phyloP scores from a whole-genome alignment of 2,797 vertebrate genomes.

The Neostethus bicornis region DNA sequence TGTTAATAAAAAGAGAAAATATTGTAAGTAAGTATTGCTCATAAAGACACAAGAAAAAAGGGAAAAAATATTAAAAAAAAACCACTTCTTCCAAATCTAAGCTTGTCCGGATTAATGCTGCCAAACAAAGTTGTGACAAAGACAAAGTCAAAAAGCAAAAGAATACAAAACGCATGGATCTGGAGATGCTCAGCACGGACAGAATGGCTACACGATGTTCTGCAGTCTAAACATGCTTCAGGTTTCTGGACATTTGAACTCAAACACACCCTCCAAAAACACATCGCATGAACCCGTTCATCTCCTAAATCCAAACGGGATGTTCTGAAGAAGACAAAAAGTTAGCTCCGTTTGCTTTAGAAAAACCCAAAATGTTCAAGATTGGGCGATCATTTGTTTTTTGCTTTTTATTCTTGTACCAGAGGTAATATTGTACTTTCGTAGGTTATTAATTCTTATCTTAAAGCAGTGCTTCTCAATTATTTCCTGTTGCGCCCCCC shows the following conservation, averaged over 20 bases:
- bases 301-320: slow-evolving; percentile 8
- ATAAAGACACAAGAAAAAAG: not conserved
- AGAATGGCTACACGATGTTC: slow-evolving; percentile 19
- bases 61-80: slow-evolving; percentile 2
- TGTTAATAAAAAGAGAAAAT: too few relatives aligned
- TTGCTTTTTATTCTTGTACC: too few relatives aligned
- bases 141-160: slow-evolving; percentile 27
- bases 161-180: slow-evolving; percentile 28
- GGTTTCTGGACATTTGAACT: slow-evolving; percentile 4
- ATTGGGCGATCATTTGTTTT: too few relatives aligned
- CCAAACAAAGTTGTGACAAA: slow-evolving; percentile 32
- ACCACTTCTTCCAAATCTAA: slow-evolving; percentile 11
- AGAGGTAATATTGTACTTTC: too few relatives aligned
- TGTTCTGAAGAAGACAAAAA: not conserved
- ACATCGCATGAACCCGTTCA: not conserved
- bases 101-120: slow-evolving; percentile 25
- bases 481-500: too few relatives aligned
- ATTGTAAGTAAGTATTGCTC: too few relatives aligned
- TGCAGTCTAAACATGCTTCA: slow-evolving; percentile 29
- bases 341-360: not conserved
- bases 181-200: slow-evolving; percentile 45
- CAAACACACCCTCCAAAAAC: not conserved
- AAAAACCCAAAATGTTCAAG: not conserved
- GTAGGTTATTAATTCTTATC: too few relatives aligned
- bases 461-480: too few relatives aligned